Conservation (phyloP, 2,113 vertebrate species). For the Pristiophorus japonicus region DNA sequence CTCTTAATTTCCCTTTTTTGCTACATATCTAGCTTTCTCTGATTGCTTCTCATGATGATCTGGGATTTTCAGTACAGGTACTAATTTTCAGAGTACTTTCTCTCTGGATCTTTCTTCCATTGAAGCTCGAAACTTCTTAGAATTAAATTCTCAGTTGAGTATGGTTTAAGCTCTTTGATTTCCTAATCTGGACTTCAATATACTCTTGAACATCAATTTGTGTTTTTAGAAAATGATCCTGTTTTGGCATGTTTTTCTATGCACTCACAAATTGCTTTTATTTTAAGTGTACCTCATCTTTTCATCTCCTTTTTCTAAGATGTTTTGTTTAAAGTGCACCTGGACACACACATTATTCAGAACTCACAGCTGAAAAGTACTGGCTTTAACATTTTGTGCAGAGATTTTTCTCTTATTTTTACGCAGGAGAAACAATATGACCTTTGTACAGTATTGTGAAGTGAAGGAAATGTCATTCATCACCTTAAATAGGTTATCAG, state of each 20-base stretch:
- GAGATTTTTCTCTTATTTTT: neutral
- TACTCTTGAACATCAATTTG: neutral
- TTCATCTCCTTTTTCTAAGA: neutral
- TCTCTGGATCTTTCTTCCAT: neutral
- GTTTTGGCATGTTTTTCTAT: conserved; percentile 4
- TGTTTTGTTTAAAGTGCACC: conserved; percentile 8
- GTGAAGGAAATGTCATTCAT: conserved; percentile 22
- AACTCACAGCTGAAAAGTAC: neutral
- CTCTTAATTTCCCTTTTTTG: neutral
- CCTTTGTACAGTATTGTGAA: neutral
- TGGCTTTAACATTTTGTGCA: neutral
- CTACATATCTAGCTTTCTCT: neutral
- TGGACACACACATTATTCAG: neutral
- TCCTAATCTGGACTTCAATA: neutral
- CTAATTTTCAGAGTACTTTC: neutral
- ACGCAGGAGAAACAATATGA: neutral
- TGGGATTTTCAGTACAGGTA: neutral
- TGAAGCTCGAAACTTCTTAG: neutral
- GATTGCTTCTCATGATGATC: neutral
- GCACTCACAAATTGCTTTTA: neutral
- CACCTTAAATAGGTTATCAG: conserved; percentile 21
- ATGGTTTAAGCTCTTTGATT: neutral
- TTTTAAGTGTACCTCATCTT: neutral
- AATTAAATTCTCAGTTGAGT: neutral
- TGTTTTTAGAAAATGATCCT: neutral